A percentile compares a stretch with the other conserved stretches of the same genome.
Conservation (phyloP, 2,888 invertebrate species). For the Epistrophe grossulariae region DNA sequence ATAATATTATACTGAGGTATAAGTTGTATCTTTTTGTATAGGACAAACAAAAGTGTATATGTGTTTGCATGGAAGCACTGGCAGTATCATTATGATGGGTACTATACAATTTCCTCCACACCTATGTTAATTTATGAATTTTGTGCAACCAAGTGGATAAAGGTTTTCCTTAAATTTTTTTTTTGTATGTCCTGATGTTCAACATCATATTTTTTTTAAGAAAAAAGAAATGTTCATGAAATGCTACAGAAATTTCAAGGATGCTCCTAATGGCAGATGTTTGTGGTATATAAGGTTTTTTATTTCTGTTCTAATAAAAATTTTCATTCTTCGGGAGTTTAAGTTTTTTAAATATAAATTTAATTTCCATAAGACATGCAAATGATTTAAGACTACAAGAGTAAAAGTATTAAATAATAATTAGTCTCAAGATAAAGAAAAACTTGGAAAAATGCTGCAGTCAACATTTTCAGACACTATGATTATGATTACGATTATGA, state of each 20-base stretch:
- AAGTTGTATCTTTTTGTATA: slow-evolving; percentile 12
- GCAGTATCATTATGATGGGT: slow-evolving; percentile 13
- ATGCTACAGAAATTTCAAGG: neutral
- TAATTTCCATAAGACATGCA: neutral
- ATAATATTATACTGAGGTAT: slow-evolving; percentile 8
- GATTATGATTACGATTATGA: no score
- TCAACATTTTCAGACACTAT: no score
- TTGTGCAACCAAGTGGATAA: slow-evolving; percentile 26
- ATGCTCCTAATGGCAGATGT: neutral
- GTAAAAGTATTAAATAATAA: neutral
- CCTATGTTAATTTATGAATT: slow-evolving; percentile 44
- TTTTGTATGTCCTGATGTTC: slow-evolving; percentile 11
- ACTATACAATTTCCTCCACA: slow-evolving; percentile 6
- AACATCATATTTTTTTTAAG: neutral
- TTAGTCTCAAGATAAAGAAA: neutral
- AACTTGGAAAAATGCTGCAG: no score
- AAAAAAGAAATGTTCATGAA: neutral
- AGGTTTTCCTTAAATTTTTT: slow-evolving; percentile 6
- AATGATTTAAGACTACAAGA: neutral
- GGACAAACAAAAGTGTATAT: neutral
- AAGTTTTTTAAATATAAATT: neutral
- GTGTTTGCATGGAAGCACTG: neutral
- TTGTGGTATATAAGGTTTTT: neutral
- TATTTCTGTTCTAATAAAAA: neutral
- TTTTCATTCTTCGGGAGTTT: neutral